Evolutionary conservation across 2,797 vertebrate genomes (phyloP).

Genomic region (Poeciliopsis turneri): DNA sequence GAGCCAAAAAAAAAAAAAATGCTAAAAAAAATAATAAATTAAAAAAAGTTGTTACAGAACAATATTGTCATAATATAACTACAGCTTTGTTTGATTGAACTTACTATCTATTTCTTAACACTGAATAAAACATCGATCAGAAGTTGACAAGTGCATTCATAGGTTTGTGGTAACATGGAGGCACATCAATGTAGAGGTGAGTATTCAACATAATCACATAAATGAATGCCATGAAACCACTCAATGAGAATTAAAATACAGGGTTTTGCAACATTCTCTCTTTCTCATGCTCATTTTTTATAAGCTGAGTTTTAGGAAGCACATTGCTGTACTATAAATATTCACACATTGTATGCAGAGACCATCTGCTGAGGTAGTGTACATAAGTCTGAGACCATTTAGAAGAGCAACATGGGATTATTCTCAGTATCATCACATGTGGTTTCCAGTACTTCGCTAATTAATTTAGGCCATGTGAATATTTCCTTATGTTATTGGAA

Average conservation of each 20-base stretch:
- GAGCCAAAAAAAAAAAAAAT: neutral
- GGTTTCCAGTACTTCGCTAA: constrained; percentile 40
- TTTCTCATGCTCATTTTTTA: constrained; percentile 17
- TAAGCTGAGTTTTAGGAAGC: constrained; percentile 26
- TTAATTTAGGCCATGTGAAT: neutral
- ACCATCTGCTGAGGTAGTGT: constrained; percentile 40
- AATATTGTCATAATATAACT: neutral
- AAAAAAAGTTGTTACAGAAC: neutral
- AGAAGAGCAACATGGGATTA: constrained; percentile 34
- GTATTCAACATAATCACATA: neutral
- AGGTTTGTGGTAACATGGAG: neutral
- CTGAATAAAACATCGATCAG: neutral
- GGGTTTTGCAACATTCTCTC: neutral
- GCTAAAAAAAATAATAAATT: no score
- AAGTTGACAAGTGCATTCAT: neutral
- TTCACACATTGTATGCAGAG: constrained; percentile 1
- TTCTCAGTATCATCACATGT: constrained; percentile 55
- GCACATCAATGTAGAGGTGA: neutral
- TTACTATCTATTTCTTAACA: neutral
- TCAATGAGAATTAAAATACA: constrained; percentile 5
- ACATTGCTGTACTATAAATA: constrained; percentile 2
- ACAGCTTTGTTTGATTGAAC: neutral
- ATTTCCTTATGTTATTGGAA: neutral
- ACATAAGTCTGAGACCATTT: constrained; percentile 48
- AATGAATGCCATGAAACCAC: neutral